Evolutionary conservation across 2,113 vertebrate genomes (phyloP).

Genomic region (Salminus brasiliensis): DNA sequence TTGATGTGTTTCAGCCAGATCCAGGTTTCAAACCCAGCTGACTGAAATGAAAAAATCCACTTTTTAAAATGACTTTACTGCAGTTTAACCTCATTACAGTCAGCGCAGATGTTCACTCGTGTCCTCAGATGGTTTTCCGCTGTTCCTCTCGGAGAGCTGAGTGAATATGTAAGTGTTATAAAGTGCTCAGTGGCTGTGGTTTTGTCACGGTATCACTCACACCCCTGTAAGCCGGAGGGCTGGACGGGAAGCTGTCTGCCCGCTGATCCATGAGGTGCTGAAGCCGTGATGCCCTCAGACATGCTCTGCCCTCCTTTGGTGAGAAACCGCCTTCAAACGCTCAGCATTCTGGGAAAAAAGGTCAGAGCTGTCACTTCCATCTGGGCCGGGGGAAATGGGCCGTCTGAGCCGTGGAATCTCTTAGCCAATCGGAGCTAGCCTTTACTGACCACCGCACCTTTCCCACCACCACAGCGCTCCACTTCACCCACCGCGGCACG

Average conservation of each 20-base stretch:
- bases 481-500: neutral
- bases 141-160: neutral
- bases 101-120: constrained; percentile 20
- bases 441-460: neutral
- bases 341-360: constrained; percentile 22
- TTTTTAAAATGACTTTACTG: too few relatives aligned
- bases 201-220: constrained; percentile 30
- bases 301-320: constrained; percentile 6
- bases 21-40: too few relatives aligned
- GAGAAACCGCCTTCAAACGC: constrained; percentile 20
- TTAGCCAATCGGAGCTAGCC: constrained; percentile 25
- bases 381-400: constrained; percentile 26
- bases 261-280: constrained; percentile 14
- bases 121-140: neutral
- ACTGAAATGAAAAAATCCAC: too few relatives aligned
- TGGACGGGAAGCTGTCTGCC: constrained; percentile 24
- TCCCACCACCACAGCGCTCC: neutral
- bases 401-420: neutral
- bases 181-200: neutral
- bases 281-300: constrained; percentile 20
- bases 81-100: constrained; percentile 17
- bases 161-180: neutral
- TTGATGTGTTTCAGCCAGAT: too few relatives aligned
- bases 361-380: constrained; percentile 50
- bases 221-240: constrained; percentile 19